Evolutionary conservation across 2,113 vertebrate species (phyloP).

Genomic region (Notarius lentiginosus): DNA sequence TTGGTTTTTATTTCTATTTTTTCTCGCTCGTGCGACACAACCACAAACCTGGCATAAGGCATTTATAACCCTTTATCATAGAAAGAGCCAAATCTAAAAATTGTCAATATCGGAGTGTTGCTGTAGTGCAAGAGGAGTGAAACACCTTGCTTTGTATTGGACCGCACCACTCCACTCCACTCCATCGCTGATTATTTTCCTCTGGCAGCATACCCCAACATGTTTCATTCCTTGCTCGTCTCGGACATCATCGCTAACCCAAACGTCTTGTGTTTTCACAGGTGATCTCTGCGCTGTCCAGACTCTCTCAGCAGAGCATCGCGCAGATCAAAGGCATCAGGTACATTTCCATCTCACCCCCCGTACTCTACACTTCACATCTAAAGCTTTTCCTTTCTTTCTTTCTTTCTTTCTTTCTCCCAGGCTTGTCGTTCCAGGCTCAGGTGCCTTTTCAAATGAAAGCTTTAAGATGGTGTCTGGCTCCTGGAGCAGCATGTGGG

Average conservation of each 20-base stretch:
- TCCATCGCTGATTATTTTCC: neutral
- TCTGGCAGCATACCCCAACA: neutral
- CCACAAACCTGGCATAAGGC: too few species aligned
- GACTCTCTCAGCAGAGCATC: conserved; percentile 91
- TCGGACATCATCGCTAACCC: conserved; percentile 19
- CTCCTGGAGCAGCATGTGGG: conserved; percentile 37
- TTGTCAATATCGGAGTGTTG: neutral
- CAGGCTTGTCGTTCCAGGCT: neutral
- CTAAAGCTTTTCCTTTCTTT: neutral
- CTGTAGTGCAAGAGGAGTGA: neutral
- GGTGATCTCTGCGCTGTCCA: conserved; percentile 93
- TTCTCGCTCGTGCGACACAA: too few species aligned
- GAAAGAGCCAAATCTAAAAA: too few species aligned
- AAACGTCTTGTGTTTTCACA: conserved; percentile 64
- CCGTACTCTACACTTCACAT: neutral
- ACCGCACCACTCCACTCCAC: neutral
- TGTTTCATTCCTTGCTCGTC: neutral
- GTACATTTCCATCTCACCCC: conserved; percentile 66
- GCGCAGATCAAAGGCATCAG: conserved; percentile 95
- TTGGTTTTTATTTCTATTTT: too few species aligned
- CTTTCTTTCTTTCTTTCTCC: conserved; percentile 6
- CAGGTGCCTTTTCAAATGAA: conserved; percentile 36
- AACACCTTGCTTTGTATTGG: neutral
- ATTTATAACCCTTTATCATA: too few species aligned
- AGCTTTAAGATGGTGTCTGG: conserved; percentile 27